Percentiles rank a stretch among this genome's conserved stretches.
These are phyloP conservation scores for Xylophagus ater DNA, from an alignment of 2,888 invertebrate species.

Conservation along the genomic window DNA sequence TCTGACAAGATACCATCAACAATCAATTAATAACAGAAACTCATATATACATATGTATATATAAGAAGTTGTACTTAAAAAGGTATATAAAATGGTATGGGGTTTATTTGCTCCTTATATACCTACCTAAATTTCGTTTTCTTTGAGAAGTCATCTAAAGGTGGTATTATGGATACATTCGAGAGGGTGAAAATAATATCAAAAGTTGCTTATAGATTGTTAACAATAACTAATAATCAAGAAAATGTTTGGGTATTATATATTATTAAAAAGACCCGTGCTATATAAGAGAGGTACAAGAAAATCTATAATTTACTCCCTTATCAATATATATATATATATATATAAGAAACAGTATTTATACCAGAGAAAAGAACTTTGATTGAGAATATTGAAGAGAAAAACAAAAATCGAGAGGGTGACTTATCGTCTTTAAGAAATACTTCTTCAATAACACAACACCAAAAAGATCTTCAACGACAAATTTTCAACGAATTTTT, in stretches of 20 bases:
- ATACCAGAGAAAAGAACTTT: too few relatives aligned
- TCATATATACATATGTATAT: too few relatives aligned
- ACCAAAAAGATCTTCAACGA: too few relatives aligned
- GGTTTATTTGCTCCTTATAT: background rate
- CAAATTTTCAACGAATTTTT: constrained; percentile 8
- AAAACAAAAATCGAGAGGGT: constrained; percentile 10
- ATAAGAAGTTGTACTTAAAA: too few relatives aligned
- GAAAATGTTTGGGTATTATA: constrained; percentile 11
- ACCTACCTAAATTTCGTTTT: constrained; percentile 2
- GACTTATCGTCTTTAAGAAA: constrained; percentile 5
- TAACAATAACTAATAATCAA: constrained; percentile 17
- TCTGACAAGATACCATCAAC: constrained; percentile 14
- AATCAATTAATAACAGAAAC: constrained; percentile 16
- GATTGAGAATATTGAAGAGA: constrained; percentile 3
- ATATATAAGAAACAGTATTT: too few relatives aligned
- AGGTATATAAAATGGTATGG: background rate
- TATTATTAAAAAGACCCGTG: too few relatives aligned
- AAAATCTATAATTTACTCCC: constrained; percentile 4
- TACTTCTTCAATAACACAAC: too few relatives aligned
- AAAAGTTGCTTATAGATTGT: too few relatives aligned
- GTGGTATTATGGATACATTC: constrained; percentile 5
- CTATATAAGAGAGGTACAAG: constrained; percentile 9
- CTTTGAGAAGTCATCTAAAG: constrained; percentile 1
- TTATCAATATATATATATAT: constrained; percentile 10
- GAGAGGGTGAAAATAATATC: too few relatives aligned